These are phyloP conservation scores for Ptychochromis oligacanthus DNA, from an alignment of 2,113 vertebrate genomes.

Conservation along the genomic window DNA sequence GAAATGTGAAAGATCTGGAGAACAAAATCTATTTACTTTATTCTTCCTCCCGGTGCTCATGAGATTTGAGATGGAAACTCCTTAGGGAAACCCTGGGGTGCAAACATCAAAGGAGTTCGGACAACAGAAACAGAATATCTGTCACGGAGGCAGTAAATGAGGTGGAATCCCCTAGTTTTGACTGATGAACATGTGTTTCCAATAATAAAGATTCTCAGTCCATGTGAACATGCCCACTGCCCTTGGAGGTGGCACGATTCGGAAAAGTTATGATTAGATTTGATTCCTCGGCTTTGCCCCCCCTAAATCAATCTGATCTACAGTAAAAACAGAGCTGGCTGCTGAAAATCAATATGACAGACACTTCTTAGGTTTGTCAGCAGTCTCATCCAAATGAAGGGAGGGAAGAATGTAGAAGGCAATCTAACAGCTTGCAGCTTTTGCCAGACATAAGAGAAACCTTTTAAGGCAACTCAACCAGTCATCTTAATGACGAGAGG, in stretches of 20 bases:
- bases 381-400: constrained; percentile 7
- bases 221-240: not conserved
- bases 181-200: constrained; percentile 54
- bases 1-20: constrained; percentile 56
- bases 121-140: constrained; percentile 59
- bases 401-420: constrained; percentile 11
- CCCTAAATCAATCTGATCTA: constrained; percentile 14
- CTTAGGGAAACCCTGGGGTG: constrained; percentile 17
- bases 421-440: constrained; percentile 25
- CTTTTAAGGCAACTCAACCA: constrained; percentile 70
- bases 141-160: constrained; percentile 35
- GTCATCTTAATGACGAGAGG: constrained; percentile 57
- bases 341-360: constrained; percentile 25
- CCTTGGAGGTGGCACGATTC: not conserved
- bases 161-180: constrained; percentile 57
- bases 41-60: constrained; percentile 25
- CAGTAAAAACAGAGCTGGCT: constrained; percentile 3
- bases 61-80: constrained; percentile 51
- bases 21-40: constrained; percentile 67
- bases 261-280: constrained; percentile 20
- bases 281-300: not conserved
- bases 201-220: constrained; percentile 38
- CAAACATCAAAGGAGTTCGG: constrained; percentile 29
- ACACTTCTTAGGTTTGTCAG: constrained; percentile 46
- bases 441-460: constrained; percentile 55